These are phyloP conservation scores for Labeo calbasu DNA, from an alignment of 2,797 vertebrate genomes.

Conservation along the genomic window DNA sequence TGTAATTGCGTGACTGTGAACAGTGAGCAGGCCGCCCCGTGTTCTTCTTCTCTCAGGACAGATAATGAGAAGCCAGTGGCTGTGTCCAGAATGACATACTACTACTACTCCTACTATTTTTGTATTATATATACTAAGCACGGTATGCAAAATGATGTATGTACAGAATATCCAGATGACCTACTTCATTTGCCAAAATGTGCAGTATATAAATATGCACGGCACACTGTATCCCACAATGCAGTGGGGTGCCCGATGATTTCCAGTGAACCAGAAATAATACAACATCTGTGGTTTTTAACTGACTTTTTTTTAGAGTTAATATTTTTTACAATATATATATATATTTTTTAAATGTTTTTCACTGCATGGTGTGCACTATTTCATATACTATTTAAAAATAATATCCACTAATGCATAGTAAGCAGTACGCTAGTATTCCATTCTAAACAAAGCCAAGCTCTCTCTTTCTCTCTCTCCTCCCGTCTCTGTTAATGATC, in stretches of 20 bases:
- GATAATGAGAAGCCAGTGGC: slow-evolving; percentile 63
- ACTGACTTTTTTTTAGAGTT: not conserved
- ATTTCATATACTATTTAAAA: not conserved
- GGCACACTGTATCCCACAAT: not conserved
- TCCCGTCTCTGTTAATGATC: slow-evolving; percentile 59
- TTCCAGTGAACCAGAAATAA: slow-evolving; percentile 10
- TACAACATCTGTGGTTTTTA: slow-evolving; percentile 20
- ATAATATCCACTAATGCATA: not conserved
- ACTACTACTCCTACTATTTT: not conserved
- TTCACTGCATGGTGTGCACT: not conserved
- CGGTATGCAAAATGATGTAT: not conserved
- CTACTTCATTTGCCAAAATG: slow-evolving; percentile 28
- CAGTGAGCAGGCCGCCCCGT: slow-evolving; percentile 50
- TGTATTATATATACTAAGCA: slow-evolving; percentile 6
- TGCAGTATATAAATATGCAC: slow-evolving; percentile 4
- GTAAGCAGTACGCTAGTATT: not conserved
- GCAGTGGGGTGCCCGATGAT: not conserved
- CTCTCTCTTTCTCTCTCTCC: slow-evolving; percentile 5
- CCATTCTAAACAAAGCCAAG: slow-evolving; percentile 21
- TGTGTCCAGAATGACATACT: slow-evolving; percentile 11
- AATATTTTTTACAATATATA: not conserved
- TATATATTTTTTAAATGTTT: not conserved
- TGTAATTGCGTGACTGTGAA: slow-evolving; percentile 67
- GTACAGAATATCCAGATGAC: not conserved
- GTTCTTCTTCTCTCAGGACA: slow-evolving; percentile 60